Base-by-base conservation (phyloP, 2,888 invertebrate species). In the Hyalella azteca region DNA sequence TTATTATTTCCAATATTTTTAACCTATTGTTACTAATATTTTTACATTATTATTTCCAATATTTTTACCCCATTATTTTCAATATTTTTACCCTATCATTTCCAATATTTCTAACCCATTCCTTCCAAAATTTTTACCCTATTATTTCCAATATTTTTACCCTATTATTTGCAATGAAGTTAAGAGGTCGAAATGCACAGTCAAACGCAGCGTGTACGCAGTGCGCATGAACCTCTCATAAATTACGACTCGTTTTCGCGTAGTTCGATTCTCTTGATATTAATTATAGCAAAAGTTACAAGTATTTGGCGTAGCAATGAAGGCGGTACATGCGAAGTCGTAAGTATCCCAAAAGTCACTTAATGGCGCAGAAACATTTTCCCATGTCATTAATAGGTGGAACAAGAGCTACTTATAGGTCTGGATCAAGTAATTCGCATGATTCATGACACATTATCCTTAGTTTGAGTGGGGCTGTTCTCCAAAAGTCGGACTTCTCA, bases 211-310 rank as follows among this genome's bases (percentile, higher is more conserved):
- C n/a, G n/a, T n/a, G n/a, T n/a, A n/a, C n/a, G n/a, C n/a, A n/a
- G n/a, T n/a, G n/a, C n/a, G n/a, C n/a, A n/a, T n/a, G n/a, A n/a
- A n/a, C n/a, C n/a, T n/a, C n/a, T n/a, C n/a, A n/a, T n/a, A n/a
- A n/a, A 54, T 54, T 54, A 54, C 29, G 54, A 54, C 22, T 22
- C 22, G 54, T 54, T 54, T 54, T 54, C 54, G 29, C 54, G 54
- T 54, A 54, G 54, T 54, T 54, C 54, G 22, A 7, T 32, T 32
- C 11, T 22, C 29, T 29, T 66, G 36, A 36, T 66, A 66, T 66
- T 66, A 66, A 66, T 66, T 66, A 66, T 36, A 66, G 15, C 36
- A 66, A 66, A 66, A 66, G 36, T 66, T 66, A n/a, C 66, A 66
- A 66, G 66, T 66, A 66, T 66, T 66, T 66, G 66, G 66, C 66